These are phyloP conservation scores for Scartelaos histophorus DNA, from an alignment of 2,113 vertebrate species.

Conservation along the genomic window DNA sequence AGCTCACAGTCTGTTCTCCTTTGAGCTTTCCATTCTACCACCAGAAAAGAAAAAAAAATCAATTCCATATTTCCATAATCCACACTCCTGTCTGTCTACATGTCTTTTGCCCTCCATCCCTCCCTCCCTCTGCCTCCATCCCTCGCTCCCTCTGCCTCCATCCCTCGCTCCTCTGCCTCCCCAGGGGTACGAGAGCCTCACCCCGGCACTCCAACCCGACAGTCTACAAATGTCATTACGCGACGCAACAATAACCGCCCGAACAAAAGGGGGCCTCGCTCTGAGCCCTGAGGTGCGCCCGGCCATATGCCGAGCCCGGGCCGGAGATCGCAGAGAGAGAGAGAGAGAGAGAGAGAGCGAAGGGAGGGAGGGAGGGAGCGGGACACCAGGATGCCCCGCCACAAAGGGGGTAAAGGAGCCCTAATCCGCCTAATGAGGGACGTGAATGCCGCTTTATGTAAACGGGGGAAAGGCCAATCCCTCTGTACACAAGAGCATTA, in stretches of 20 bases:
- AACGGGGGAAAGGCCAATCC: constrained; percentile 72
- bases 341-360: no score
- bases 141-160: constrained; percentile 38
- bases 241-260: constrained; percentile 91
- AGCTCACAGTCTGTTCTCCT: constrained; percentile 87
- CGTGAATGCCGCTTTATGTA: constrained; percentile 75
- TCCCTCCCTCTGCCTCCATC: constrained; percentile 38
- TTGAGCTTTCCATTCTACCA: constrained; percentile 90
- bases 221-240: constrained; percentile 99
- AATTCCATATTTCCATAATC: constrained; percentile 99
- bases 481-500: constrained; percentile 71
- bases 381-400: constrained; percentile 70
- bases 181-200: constrained; percentile 88
- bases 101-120: constrained; percentile 57
- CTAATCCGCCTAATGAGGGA: constrained; percentile 76
- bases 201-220: constrained; percentile 90
- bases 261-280: constrained; percentile 90
- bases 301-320: constrained; percentile 91
- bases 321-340: constrained; percentile 57
- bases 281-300: constrained; percentile 66
- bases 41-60: constrained; percentile 81
- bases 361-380: no score
- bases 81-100: constrained; percentile 89
- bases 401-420: constrained; percentile 78
- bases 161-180: constrained; percentile 69